phyloP scores from a whole-genome alignment of 2,888 invertebrate species.

The Tanypteryx hageni region DNA sequence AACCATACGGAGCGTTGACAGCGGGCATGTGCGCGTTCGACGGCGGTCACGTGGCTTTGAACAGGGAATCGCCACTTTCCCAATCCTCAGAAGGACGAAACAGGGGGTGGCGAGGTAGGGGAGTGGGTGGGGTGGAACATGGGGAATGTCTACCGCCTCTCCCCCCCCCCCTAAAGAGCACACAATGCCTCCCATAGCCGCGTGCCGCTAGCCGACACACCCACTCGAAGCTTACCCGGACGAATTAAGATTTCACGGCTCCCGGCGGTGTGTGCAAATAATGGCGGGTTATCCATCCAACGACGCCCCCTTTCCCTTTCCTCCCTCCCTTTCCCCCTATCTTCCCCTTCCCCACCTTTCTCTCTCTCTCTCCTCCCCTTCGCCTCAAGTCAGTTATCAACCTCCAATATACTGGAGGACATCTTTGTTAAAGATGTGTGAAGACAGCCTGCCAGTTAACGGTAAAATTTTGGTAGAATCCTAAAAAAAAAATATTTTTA shows the following conservation, averaged over 20 bases:
- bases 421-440: too few species aligned
- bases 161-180: not conserved
- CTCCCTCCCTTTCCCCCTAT: not conserved
- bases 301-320: not conserved
- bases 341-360: not conserved
- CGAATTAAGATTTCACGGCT: slow-evolving; percentile 64
- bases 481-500: too few species aligned
- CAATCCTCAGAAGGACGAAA: not conserved
- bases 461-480: too few species aligned
- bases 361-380: not conserved
- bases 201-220: slow-evolving; percentile 13
- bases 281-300: slow-evolving; percentile 42
- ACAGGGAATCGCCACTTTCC: not conserved
- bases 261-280: slow-evolving; percentile 64
- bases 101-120: not conserved
- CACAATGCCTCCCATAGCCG: not conserved
- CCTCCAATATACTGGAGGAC: too few species aligned
- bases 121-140: not conserved
- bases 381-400: too few species aligned
- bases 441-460: too few species aligned
- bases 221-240: slow-evolving; percentile 26
- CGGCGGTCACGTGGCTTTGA: slow-evolving; percentile 55
- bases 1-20: not conserved
- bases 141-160: not conserved
- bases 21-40: not conserved